Evolutionary conservation across 2,113 vertebrate species (phyloP), one percentile per base, ranked within the genome.

Genomic region (Machaerirhynchus nigripectus): DNA sequence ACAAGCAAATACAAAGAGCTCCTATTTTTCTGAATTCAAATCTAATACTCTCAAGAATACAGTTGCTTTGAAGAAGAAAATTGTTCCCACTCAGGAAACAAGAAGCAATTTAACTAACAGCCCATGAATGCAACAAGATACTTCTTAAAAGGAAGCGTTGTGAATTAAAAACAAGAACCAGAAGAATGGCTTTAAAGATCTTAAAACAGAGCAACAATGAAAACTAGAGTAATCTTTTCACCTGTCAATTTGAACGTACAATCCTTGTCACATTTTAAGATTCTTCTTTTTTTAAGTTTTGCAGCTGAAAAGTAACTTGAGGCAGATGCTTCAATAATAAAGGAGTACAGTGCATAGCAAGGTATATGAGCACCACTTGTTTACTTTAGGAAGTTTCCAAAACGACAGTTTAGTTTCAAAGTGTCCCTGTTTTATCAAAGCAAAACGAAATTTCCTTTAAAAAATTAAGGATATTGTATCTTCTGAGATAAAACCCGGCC

Each of bases 81-180:
- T 64, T 73, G 67, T 37, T 88, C 57, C 26, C 4, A 10, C 68
- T 75, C 40, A 56, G 67, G 74, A 86, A 94, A 91, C 57, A 73
- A 91, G 63, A 85, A 49, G 49, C 12, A 26, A 81, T 91, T 91
- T 95, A 82, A 90, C 69, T 68, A 87, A 91, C 31, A 76, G 65
- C 33, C 74, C 52, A 35, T 52, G 35, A 94, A 89, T 0, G 1
- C 5, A 3, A 70, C 42, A 75, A 85, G 71, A 3, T 28, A 74
- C 20, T 87, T 85, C 84, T 85, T 68, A 91, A 87, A 76, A 93
- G 49, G 57, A 79, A 71, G 40, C 78, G 82, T 37, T 37, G 23
- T 55, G 69, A 94, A 80, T 94, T 80, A 87, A 89, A 69, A 94
- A 81, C 74, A 87, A 77, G 49, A 89, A 86, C 18, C 40, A 46